Percentiles rank a stretch among this genome's conserved stretches.
phyloP scores from a whole-genome alignment of 2,888 invertebrate genomes.

The Scrobipalpa costella region DNA sequence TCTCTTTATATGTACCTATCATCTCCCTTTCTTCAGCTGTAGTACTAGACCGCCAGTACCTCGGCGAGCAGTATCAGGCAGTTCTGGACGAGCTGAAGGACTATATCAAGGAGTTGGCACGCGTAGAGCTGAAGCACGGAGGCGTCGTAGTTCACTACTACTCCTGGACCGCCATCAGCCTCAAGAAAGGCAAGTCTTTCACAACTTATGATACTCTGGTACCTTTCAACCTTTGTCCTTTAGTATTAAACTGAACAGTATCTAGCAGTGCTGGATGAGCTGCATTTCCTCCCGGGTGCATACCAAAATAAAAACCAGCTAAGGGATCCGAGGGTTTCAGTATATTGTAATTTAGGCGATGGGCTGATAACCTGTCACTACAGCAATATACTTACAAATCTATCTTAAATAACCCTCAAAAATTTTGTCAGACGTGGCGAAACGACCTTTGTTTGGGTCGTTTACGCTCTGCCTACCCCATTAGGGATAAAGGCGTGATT shows the following conservation, averaged over 20 bases:
- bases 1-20: neutral
- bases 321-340: no score
- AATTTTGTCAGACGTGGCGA: no score
- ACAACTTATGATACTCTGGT: neutral
- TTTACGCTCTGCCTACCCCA: no score
- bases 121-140: slow-evolving; percentile 84
- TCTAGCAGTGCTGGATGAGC: slow-evolving; percentile 74
- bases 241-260: slow-evolving; percentile 60
- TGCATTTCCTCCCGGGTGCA: no score
- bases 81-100: slow-evolving; percentile 80
- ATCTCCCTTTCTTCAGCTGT: slow-evolving; percentile 76
- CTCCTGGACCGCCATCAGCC: slow-evolving; percentile 84
- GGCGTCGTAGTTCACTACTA: slow-evolving; percentile 86
- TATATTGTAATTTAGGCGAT: no score
- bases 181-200: slow-evolving; percentile 83
- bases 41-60: slow-evolving; percentile 85
- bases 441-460: no score
- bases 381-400: no score
- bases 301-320: no score
- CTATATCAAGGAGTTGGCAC: slow-evolving; percentile 82
- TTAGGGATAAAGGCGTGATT: no score
- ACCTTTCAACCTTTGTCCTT: neutral
- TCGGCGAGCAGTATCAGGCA: slow-evolving; percentile 82
- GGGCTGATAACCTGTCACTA: no score
- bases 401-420: no score